These are phyloP conservation scores for Siderastrea siderea DNA, from an alignment of 92 coral and sea anemone species.

Conservation along the genomic window DNA sequence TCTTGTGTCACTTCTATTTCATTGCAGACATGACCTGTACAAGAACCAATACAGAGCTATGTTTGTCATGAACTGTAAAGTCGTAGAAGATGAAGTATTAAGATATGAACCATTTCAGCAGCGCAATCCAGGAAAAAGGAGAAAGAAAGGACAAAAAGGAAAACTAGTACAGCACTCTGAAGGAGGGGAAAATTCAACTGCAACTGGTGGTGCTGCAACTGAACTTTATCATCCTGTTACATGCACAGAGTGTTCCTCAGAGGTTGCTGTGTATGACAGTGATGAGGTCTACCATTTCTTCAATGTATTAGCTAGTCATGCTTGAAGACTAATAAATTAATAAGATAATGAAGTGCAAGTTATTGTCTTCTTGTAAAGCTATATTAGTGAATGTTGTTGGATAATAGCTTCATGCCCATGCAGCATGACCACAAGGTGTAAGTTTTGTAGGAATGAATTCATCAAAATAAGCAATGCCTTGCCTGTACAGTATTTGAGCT, in stretches of 20 bases:
- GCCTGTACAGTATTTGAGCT: no score
- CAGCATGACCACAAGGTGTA: no score
- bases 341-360: not conserved
- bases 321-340: constrained; percentile 31
- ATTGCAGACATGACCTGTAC: constrained; percentile 89
- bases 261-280: constrained; percentile 94
- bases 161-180: constrained; percentile 67
- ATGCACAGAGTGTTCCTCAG: constrained; percentile 91
- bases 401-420: no score
- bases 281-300: constrained; percentile 98
- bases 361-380: no score
- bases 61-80: constrained; percentile 96
- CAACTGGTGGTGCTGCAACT: constrained; percentile 24
- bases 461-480: no score
- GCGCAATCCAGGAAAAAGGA: constrained; percentile 74
- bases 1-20: not conserved
- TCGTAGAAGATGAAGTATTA: constrained; percentile 87
- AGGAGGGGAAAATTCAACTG: not conserved
- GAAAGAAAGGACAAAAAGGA: constrained; percentile 75
- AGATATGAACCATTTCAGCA: constrained; percentile 78
- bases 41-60: constrained; percentile 98
- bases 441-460: no score
- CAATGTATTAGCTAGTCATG: constrained; percentile 92
- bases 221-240: constrained; percentile 93
- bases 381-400: no score